Conservation (phyloP, 2,113 vertebrate species). For the Pachycephala philippinensis region DNA sequence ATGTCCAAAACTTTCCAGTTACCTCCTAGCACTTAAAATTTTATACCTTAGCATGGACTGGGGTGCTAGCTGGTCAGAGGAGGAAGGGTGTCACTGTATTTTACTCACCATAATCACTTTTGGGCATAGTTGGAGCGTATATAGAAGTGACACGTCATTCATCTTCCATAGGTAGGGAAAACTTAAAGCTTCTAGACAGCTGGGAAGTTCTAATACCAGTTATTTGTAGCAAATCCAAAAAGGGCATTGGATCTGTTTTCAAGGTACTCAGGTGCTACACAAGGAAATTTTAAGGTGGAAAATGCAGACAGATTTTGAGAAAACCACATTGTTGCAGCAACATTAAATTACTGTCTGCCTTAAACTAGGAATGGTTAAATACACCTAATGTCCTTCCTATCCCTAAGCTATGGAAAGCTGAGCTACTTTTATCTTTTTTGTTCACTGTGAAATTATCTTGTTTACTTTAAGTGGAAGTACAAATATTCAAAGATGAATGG, state of each 20-base stretch:
- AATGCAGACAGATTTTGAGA: not conserved
- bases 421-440: not conserved
- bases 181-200: not conserved
- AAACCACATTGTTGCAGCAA: not conserved
- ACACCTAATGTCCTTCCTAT: not conserved
- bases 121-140: not conserved
- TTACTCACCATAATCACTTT: not conserved
- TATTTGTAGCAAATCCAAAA: not conserved
- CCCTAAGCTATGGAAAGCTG: not conserved
- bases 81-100: not conserved
- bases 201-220: not conserved
- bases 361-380: not conserved
- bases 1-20: not conserved
- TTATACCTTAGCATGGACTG: not conserved
- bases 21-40: not conserved
- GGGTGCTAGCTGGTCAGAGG: not conserved
- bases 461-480: not conserved
- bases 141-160: not conserved
- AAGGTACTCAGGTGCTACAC: accelerated
- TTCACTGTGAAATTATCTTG: not conserved
- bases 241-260: not conserved
- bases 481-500: not conserved
- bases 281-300: not conserved
- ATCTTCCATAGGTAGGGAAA: not conserved
- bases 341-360: not conserved